Evolutionary conservation across 2,888 invertebrate species (phyloP).

Genomic region (Microdon myrmicae): DNA sequence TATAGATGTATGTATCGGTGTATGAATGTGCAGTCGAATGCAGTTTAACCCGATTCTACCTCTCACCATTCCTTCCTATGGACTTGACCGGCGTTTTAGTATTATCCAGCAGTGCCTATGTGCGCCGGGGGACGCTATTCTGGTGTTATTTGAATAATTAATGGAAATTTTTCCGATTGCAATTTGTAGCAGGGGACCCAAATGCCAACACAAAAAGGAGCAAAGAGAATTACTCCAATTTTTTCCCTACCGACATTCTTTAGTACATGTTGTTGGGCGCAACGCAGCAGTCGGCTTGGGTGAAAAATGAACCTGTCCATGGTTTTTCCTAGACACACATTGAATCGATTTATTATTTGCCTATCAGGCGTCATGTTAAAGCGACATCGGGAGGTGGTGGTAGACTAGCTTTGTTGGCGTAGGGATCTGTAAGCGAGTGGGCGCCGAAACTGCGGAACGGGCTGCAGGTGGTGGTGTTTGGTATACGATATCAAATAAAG

Average conservation of each 20-base stretch:
- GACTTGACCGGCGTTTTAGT: slow-evolving; percentile 14
- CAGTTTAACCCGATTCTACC: background rate
- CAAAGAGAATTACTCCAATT: slow-evolving; percentile 47
- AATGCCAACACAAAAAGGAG: too few relatives aligned
- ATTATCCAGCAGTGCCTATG: slow-evolving; percentile 22
- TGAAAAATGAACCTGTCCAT: slow-evolving; percentile 50
- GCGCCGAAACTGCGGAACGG: slow-evolving; percentile 26
- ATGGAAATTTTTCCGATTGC: slow-evolving; percentile 49
- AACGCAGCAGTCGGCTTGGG: slow-evolving; percentile 7
- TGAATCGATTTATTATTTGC: slow-evolving; percentile 52
- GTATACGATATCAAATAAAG: slow-evolving; percentile 45
- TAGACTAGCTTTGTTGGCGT: too few relatives aligned
- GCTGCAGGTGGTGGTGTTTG: slow-evolving; percentile 44
- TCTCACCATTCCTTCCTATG: background rate
- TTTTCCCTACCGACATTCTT: slow-evolving; percentile 30
- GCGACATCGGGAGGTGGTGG: slow-evolving; percentile 7
- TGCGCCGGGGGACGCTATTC: slow-evolving; percentile 29
- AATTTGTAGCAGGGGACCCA: slow-evolving; percentile 41
- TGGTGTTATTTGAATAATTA: slow-evolving; percentile 48
- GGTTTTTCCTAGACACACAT: slow-evolving; percentile 36
- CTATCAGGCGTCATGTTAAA: slow-evolving; percentile 48
- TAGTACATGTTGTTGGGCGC: slow-evolving; percentile 7
- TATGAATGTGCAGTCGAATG: slow-evolving; percentile 24
- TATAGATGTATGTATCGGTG: too few relatives aligned
- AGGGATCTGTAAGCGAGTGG: slow-evolving; percentile 9